phyloP scores from a whole-genome alignment of 2,888 invertebrate species.

The Automeris io region DNA sequence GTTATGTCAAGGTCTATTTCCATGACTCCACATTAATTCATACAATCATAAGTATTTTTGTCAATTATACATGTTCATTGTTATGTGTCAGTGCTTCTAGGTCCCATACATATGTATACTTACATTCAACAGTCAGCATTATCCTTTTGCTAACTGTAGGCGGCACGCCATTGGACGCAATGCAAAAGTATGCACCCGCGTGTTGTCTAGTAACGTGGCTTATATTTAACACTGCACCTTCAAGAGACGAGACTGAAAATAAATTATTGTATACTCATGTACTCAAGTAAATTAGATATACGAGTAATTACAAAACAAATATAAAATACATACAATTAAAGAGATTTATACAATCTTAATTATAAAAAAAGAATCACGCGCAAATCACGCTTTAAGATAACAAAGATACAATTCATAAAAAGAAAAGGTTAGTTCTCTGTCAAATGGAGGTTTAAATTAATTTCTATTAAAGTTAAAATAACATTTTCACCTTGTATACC shows the following conservation, averaged over 20 bases:
- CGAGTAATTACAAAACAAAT: no score
- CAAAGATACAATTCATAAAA: no score
- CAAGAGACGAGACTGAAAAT: constrained; percentile 76
- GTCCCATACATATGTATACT: constrained; percentile 44
- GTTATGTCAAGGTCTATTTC: no score
- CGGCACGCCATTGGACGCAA: constrained; percentile 89
- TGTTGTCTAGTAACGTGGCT: constrained; percentile 84
- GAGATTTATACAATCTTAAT: no score
- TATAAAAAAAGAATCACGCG: no score
- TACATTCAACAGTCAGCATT: constrained; percentile 89
- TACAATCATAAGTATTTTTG: neutral
- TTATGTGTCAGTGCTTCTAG: neutral
- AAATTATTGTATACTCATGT: no score
- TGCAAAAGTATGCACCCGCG: constrained; percentile 89
- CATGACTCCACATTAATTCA: no score
- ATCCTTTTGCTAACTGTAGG: constrained; percentile 93
- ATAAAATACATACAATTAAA: no score
- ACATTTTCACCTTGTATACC: constrained; percentile 80
- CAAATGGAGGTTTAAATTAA: neutral
- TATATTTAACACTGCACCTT: constrained; percentile 82
- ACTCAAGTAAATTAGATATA: no score
- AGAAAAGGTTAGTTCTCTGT: no score
- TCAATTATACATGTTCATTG: no score
- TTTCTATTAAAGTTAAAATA: neutral
- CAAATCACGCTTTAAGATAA: no score